Evolutionary conservation across 2,113 vertebrate genomes (phyloP), one percentile per base, ranked within the genome.

Genomic region (Elgaria multicarinata): DNA sequence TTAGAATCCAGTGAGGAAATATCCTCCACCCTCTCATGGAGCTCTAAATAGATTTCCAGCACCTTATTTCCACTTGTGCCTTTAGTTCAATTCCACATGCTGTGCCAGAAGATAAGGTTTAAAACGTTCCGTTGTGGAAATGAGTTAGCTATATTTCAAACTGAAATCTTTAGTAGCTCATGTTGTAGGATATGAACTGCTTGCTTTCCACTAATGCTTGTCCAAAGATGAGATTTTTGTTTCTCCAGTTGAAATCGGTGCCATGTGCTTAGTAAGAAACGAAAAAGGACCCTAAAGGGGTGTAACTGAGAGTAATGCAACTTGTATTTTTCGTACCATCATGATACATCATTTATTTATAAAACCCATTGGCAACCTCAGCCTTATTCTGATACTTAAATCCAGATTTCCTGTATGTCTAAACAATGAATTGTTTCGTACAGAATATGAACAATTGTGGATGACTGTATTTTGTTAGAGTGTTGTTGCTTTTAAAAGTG

Each of bases 61-160:
- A 95, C 96, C 95, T 94, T 91, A 93, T 96, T 93, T 96, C 96
- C 96, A 95, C 95, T 92, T 95, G n/a, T 95, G 95, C 93, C 84
- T 92, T 95, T 95, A 94, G 94, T 95, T 91, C 93, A 85, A 94
- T 96, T 95, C 95, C 95, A 31, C 85, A 92, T 91, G 90, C 94
- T 95, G 86, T 94, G 95, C 95, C 95, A 95, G 94, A 91, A 91
- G 95, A 95, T 96, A 95, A 95, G 95, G 94, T 96, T 96, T 93
- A 95, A 95, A 92, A 90, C 92, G 90, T 93, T 96, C 88, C 93
- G 90, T 94, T 95, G 93, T 93, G 93, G 85, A 95, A 90, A 92
- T 93, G 71, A 83, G 55, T 50, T 76, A 75, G 31, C 55, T 89
- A 5, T 83, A 36, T n/a, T 66, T 66, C 55, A 53, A 13, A 39